These are phyloP conservation scores for Echinops telfairi DNA, from an alignment of 2,113 vertebrate species.

Conservation along the genomic window DNA sequence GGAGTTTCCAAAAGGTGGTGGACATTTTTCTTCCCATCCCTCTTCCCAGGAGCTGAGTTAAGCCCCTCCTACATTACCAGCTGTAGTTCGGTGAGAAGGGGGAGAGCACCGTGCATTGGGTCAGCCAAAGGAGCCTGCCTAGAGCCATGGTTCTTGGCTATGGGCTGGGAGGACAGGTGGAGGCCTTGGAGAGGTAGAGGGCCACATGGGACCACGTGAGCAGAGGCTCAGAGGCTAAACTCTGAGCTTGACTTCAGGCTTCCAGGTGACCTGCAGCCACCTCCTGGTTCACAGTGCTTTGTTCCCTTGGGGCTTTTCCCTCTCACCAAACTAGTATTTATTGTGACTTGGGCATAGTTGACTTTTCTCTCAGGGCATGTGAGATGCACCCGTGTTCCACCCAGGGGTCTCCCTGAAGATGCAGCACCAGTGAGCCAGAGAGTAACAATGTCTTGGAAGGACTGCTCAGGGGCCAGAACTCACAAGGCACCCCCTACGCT, in stretches of 20 bases:
- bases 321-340: constrained; percentile 22
- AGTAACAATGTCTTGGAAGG: neutral
- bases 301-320: neutral
- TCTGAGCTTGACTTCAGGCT: neutral
- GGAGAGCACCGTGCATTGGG: neutral
- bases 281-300: constrained; percentile 8
- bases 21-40: too few species aligned
- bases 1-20: too few species aligned
- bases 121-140: neutral
- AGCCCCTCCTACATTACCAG: neutral
- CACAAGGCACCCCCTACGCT: constrained; percentile 15
- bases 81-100: neutral
- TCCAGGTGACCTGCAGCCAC: neutral
- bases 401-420: constrained; percentile 2
- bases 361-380: constrained; percentile 33
- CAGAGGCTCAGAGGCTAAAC: neutral
- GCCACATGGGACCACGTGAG: neutral
- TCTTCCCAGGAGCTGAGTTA: too few species aligned
- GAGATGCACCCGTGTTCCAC: neutral
- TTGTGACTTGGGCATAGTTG: neutral
- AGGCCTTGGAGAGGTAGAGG: constrained; percentile 27
- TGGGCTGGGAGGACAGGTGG: neutral
- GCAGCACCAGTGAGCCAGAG: neutral
- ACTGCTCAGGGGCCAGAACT: constrained; percentile 36
- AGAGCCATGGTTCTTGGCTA: constrained; percentile 37